Conservation (phyloP, 2,113 vertebrate genomes). For the Brachyhypopomus occidentalis region DNA sequence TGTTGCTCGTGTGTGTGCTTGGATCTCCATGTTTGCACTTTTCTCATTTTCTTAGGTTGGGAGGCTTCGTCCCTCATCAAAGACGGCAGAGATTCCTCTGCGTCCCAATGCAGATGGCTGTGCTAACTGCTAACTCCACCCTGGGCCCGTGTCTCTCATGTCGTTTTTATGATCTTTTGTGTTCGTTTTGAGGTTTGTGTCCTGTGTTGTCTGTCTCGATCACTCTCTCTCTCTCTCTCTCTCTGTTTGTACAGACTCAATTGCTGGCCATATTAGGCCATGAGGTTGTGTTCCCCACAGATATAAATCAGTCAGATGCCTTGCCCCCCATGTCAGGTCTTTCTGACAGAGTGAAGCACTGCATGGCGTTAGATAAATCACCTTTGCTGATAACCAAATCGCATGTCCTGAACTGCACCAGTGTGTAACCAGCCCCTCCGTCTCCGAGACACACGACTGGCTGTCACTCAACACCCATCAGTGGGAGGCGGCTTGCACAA, state of each 20-base stretch:
- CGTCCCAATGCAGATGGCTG: neutral
- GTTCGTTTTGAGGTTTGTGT: constrained; percentile 16
- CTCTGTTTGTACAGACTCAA: constrained; percentile 76
- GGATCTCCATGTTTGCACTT: neutral
- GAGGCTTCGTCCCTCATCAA: neutral
- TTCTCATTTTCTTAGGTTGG: neutral
- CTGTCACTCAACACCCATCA: constrained; percentile 87
- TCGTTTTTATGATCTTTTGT: constrained; percentile 13
- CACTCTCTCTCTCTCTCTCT: constrained; percentile 17
- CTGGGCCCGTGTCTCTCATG: neutral
- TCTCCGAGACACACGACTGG: constrained; percentile 78
- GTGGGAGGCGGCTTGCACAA: constrained; percentile 22
- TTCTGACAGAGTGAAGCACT: constrained; percentile 81
- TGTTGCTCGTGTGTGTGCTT: neutral
- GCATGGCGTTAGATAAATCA: constrained; percentile 81
- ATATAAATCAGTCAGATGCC: constrained; percentile 80
- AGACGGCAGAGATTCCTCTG: neutral
- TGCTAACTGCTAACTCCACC: neutral
- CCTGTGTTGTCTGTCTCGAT: neutral
- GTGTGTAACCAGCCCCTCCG: constrained; percentile 74
- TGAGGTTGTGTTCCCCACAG: constrained; percentile 73
- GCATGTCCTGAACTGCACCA: constrained; percentile 81
- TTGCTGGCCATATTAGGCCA: constrained; percentile 76
- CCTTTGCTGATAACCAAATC: constrained; percentile 84
- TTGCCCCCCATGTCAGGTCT: constrained; percentile 54